phyloP scores from a whole-genome alignment of 2,888 invertebrate species.

The Urechis unicinctus region DNA sequence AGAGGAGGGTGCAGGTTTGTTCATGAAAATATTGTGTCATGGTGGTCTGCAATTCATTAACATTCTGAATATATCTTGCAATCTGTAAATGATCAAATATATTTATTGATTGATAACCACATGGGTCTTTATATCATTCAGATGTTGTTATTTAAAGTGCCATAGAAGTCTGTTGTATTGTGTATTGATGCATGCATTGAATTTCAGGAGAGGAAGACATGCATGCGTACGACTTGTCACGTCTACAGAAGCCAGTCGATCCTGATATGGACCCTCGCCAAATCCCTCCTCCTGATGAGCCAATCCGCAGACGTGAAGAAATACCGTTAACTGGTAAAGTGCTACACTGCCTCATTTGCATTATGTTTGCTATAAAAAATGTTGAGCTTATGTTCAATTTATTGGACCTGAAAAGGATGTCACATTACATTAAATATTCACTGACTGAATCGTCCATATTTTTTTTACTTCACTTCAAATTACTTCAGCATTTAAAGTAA shows the following conservation, averaged over 20 bases:
- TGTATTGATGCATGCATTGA: background rate
- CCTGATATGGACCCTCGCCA: background rate
- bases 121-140: background rate
- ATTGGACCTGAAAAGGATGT: too few species aligned
- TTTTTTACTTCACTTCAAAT: too few species aligned
- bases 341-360: too few species aligned
- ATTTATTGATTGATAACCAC: background rate
- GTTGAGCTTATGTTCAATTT: too few species aligned
- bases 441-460: too few species aligned
- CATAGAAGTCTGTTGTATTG: background rate
- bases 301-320: background rate
- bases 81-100: too few species aligned
- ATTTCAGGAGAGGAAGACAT: slow-evolving; percentile 75
- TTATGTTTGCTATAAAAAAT: too few species aligned
- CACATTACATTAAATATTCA: too few species aligned
- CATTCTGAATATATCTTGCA: too few species aligned
- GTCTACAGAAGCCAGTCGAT: slow-evolving; percentile 91
- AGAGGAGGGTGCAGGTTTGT: slow-evolving; percentile 92
- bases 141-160: background rate
- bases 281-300: background rate
- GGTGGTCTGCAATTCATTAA: too few species aligned
- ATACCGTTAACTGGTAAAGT: background rate
- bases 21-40: background rate
- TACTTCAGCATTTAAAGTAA: too few species aligned
- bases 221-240: slow-evolving; percentile 97